A percentile compares a stretch with the other conserved stretches of the same genome.
phyloP scores from a whole-genome alignment of 2,113 vertebrate genomes.

The Actenoides hombroni region DNA sequence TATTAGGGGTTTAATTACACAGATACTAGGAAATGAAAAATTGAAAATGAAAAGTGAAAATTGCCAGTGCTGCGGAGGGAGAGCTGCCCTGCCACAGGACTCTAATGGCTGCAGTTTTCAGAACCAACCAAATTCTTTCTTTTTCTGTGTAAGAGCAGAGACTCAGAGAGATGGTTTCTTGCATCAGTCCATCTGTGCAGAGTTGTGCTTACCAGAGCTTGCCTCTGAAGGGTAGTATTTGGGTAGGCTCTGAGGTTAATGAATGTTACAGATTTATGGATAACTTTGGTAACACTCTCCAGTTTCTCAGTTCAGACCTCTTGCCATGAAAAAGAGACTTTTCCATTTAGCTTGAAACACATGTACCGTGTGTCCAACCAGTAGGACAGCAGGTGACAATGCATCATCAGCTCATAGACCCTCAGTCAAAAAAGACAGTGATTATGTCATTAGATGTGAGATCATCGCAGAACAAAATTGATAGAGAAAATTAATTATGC shows the following conservation, averaged over 20 bases:
- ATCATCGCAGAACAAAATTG: background rate
- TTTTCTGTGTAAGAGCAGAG: background rate
- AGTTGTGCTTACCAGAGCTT: background rate
- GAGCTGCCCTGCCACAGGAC: background rate
- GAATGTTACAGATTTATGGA: background rate
- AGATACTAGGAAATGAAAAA: background rate
- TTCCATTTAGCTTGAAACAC: background rate
- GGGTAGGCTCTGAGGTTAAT: background rate
- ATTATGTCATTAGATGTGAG: slow-evolving; percentile 38
- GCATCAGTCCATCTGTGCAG: accelerated
- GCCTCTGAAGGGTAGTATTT: accelerated
- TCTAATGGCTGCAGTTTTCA: accelerated
- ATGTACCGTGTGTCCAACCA: background rate
- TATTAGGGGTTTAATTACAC: background rate
- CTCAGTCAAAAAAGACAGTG: background rate
- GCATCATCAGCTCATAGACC: background rate
- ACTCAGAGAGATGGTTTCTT: background rate
- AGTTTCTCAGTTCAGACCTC: background rate
- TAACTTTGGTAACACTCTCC: background rate
- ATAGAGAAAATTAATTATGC: slow-evolving; percentile 24
- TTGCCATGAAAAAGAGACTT: background rate
- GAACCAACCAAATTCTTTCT: background rate
- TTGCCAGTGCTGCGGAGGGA: background rate
- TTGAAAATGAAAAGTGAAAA: too few relatives aligned
- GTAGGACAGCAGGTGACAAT: background rate